Conservation (phyloP, 1,140 invertebrate species). For the Bombus haemorrhoidalis region DNA sequence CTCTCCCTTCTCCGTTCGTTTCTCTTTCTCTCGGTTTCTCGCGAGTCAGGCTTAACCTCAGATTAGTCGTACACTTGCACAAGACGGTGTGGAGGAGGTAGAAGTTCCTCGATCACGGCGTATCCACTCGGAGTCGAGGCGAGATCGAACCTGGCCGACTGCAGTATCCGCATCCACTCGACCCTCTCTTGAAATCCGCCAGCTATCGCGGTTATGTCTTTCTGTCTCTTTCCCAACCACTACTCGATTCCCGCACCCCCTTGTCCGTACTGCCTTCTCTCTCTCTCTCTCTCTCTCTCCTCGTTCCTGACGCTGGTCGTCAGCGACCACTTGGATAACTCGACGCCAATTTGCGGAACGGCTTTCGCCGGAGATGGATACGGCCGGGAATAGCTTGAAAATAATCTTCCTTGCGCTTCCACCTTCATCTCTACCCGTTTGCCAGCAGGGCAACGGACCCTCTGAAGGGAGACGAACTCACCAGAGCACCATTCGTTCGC, state of each 20-base stretch:
- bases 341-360: slow-evolving; percentile 50
- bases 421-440: not conserved
- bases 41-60: slow-evolving; percentile 54
- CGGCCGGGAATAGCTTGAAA: slow-evolving; percentile 25
- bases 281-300: not conserved
- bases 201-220: slow-evolving; percentile 54
- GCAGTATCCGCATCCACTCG: slow-evolving; percentile 70
- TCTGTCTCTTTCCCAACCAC: slow-evolving; percentile 7
- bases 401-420: slow-evolving; percentile 32
- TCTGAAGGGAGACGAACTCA: not conserved
- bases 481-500: slow-evolving; percentile 9
- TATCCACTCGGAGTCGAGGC: slow-evolving; percentile 64
- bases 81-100: slow-evolving; percentile 18
- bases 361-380: slow-evolving; percentile 39
- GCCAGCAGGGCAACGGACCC: not conserved
- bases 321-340: slow-evolving; percentile 49
- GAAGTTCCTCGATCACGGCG: slow-evolving; percentile 65
- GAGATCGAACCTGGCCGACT: slow-evolving; percentile 67
- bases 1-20: slow-evolving; percentile 12
- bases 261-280: not conserved
- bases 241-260: not conserved
- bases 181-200: slow-evolving; percentile 44
- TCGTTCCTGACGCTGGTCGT: slow-evolving; percentile 21
- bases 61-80: slow-evolving; percentile 66
- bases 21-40: slow-evolving; percentile 3